These are phyloP conservation scores for Chromobotia macracanthus DNA, from an alignment of 2,797 vertebrate genomes.

Conservation along the genomic window DNA sequence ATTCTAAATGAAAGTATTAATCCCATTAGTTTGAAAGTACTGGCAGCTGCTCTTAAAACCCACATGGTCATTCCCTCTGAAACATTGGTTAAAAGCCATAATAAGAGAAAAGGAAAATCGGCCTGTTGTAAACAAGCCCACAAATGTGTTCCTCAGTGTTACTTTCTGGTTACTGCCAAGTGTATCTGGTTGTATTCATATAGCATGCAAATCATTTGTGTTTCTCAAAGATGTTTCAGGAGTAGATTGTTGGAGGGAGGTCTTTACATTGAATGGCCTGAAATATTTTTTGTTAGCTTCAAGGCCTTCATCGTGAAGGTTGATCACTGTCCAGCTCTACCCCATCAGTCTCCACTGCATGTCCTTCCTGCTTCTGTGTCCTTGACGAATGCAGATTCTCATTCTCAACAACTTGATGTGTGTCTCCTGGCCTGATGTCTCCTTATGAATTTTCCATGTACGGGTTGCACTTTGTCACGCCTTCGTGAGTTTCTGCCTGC, in stretches of 20 bases:
- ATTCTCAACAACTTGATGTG: constrained; percentile 67
- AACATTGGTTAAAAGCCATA: constrained; percentile 30
- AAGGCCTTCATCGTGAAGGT: constrained; percentile 38
- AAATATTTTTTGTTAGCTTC: constrained; percentile 29
- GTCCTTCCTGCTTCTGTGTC: constrained; percentile 70
- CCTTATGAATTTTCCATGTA: constrained; percentile 62
- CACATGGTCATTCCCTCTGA: constrained; percentile 25
- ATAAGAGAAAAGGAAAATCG: constrained; percentile 18
- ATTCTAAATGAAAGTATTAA: constrained; percentile 81
- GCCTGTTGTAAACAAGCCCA: constrained; percentile 38
- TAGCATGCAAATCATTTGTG: neutral
- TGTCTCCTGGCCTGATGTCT: constrained; percentile 66
- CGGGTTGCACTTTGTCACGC: constrained; percentile 65
- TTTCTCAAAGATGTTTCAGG: constrained; percentile 1
- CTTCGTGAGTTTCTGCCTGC: constrained; percentile 61
- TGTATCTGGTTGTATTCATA: neutral
- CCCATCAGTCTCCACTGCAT: constrained; percentile 50
- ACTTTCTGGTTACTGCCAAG: neutral
- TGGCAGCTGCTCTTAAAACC: constrained; percentile 57
- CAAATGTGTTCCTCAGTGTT: neutral
- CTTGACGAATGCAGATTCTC: constrained; percentile 63
- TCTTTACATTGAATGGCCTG: constrained; percentile 25
- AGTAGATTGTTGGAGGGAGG: constrained; percentile 5
- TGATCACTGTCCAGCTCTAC: constrained; percentile 71
- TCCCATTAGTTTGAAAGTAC: constrained; percentile 75